Percentiles rank a stretch among this genome's conserved stretches.
Conservation (phyloP, 1,140 invertebrate genomes). For the Cardiocondyla obscurior region DNA sequence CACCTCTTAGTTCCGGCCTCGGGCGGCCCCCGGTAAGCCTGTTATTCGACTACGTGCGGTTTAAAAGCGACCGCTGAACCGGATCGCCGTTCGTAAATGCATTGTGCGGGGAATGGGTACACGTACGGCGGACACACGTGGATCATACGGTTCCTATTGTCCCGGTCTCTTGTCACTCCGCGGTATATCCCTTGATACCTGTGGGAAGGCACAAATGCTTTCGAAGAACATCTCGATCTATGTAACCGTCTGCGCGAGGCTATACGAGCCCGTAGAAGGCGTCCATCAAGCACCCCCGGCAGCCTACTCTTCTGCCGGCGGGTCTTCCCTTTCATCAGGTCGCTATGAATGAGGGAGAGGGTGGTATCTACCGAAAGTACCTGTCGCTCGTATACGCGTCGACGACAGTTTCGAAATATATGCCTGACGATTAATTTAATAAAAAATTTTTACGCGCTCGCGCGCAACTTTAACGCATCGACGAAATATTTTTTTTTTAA, state of each 20-base stretch:
- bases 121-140: slow-evolving; percentile 43
- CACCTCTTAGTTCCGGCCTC: slow-evolving; percentile 9
- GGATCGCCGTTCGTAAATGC: slow-evolving; percentile 51
- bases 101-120: slow-evolving; percentile 24
- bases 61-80: slow-evolving; percentile 62
- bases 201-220: slow-evolving; percentile 74
- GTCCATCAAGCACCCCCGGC: slow-evolving; percentile 61
- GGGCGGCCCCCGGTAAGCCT: slow-evolving; percentile 25
- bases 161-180: slow-evolving; percentile 71
- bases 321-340: slow-evolving; percentile 1
- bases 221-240: slow-evolving; percentile 60
- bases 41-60: slow-evolving; percentile 55
- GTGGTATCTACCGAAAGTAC: not conserved
- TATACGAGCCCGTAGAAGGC: slow-evolving; percentile 54
- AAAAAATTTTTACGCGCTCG: too few relatives aligned
- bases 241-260: slow-evolving; percentile 18
- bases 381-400: not conserved
- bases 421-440: too few relatives aligned
- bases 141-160: slow-evolving; percentile 66
- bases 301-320: slow-evolving; percentile 25
- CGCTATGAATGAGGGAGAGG: slow-evolving; percentile 11
- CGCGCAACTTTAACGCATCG: too few relatives aligned
- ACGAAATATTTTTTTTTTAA: too few relatives aligned
- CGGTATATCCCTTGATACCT: slow-evolving; percentile 72
- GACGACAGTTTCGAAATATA: not conserved